phyloP scores from a whole-genome alignment of 2,888 invertebrate species.

The Caenorhabditis drosophilae region DNA sequence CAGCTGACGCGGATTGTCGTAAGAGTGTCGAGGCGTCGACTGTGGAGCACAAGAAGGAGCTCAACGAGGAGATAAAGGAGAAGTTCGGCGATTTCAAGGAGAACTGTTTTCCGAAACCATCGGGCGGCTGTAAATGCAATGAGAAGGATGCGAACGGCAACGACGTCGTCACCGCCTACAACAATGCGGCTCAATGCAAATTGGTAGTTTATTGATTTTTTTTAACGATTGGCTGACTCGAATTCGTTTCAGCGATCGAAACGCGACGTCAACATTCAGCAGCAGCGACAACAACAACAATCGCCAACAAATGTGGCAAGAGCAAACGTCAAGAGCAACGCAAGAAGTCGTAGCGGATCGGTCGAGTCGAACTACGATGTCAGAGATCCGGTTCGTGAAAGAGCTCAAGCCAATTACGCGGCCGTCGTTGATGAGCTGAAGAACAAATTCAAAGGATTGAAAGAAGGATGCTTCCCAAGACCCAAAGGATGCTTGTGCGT shows the following conservation, averaged over 20 bases:
- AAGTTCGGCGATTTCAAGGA: conserved; percentile 63
- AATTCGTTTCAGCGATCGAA: conserved; percentile 29
- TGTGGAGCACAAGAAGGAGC: conserved; percentile 62
- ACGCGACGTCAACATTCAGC: conserved; percentile 40
- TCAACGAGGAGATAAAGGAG: conserved; percentile 64
- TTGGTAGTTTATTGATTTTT: conserved; percentile 9
- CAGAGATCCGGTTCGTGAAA: conserved; percentile 55
- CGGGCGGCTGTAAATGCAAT: conserved; percentile 63
- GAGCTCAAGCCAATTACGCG: conserved; percentile 65
- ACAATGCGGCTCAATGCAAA: conserved; percentile 54
- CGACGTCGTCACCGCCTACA: conserved; percentile 59
- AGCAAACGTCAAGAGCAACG: conserved; percentile 18
- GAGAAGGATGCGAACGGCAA: conserved; percentile 63
- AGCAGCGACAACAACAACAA: conserved; percentile 16
- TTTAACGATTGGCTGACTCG: background rate
- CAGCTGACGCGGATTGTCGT: conserved; percentile 46
- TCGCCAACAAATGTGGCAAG: conserved; percentile 25
- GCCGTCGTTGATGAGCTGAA: conserved; percentile 66
- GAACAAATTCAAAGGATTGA: conserved; percentile 66
- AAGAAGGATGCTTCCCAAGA: conserved; percentile 66
- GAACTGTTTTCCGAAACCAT: conserved; percentile 63
- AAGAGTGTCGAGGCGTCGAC: conserved; percentile 50
- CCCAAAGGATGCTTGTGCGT: conserved; percentile 68
- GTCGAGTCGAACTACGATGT: conserved; percentile 40
- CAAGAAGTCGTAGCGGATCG: background rate